Conservation (phyloP, 2,888 invertebrate species). For the Epistrophella euchroma region DNA sequence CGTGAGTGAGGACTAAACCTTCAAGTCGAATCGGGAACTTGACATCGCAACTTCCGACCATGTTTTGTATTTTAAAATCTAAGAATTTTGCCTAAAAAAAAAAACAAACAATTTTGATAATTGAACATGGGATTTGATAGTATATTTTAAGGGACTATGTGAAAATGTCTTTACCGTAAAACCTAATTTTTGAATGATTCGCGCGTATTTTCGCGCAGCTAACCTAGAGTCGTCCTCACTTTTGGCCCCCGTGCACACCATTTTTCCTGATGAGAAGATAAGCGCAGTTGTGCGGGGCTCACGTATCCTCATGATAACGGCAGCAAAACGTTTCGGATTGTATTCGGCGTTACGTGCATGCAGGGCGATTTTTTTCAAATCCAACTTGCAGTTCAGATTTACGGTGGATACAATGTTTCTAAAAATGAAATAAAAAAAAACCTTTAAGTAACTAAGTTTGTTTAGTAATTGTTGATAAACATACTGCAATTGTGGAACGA, state of each 20-base stretch:
- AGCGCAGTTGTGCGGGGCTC: conserved; percentile 93
- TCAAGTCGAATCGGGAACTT: conserved; percentile 91
- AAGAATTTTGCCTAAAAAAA: conserved; percentile 90
- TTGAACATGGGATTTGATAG: background rate
- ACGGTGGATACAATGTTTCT: conserved; percentile 99
- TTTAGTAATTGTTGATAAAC: conserved; percentile 25
- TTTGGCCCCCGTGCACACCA: conserved; percentile 93
- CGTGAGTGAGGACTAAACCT: conserved; percentile 90
- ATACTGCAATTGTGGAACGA: conserved; percentile 90
- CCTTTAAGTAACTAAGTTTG: background rate
- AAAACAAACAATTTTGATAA: background rate
- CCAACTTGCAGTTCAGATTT: conserved; percentile 96
- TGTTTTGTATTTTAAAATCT: conserved; percentile 93
- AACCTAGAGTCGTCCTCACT: conserved; percentile 91
- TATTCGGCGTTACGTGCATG: conserved; percentile 99
- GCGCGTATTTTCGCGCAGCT: conserved; percentile 92
- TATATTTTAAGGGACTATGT: background rate
- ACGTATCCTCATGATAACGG: conserved; percentile 97
- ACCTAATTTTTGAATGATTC: conserved; percentile 93
- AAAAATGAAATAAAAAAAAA: conserved; percentile 81
- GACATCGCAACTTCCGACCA: conserved; percentile 91
- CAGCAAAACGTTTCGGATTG: conserved; percentile 99
- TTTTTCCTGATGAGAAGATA: conserved; percentile 92
- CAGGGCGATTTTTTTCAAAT: conserved; percentile 97
- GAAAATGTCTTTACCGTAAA: conserved; percentile 86